Evolutionary conservation across 2,888 invertebrate genomes (phyloP), one percentile per base, ranked within the genome.

Genomic region (Drosophila borealis): DNA sequence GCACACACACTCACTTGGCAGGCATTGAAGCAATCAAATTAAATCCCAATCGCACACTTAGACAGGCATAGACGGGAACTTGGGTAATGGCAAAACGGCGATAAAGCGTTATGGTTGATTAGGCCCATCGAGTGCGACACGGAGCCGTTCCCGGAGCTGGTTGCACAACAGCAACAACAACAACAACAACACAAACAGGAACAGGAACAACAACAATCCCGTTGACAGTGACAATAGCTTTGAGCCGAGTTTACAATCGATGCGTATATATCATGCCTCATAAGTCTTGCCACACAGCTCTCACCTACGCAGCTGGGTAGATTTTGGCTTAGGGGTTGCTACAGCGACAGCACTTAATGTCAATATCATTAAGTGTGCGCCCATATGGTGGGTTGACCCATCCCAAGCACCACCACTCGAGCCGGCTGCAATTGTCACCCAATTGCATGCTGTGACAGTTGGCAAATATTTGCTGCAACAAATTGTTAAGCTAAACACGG

Each of bases 21-120:
- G 74, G 77, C 81, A 87, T 83, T 76, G 80, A 89, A 84, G 89
- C 85, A 86, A 88, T 88, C 89, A 88, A 86, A 89, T 86, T 86
- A 86, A 86, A 86, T 86, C 89, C 86, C 89, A 86, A 86, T 86
- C 89, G 89, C 85, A 86, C 86, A 86, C 86, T 86, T 88, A 77
- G 70, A 70, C 55, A 78, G 71, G 57, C 56, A 66, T 64, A 60
- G 65, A 65, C 67, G 70, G 64, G 59, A 42, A 78, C 78, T 60
- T 62, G 70, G 70, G 61, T 45, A 75, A 74, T 73, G 85, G 72
- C 81, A 81, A 68, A 88, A 74, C 73, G 86, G 73, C 89, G 87
- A 86, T 83, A 87, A 86, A 83, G 80, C 89, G 89, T 88, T 86
- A 88, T 88, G 85, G 79, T 86, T 86, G 89, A 86, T 86, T 86